Evolutionary conservation across 1,140 invertebrate genomes (phyloP), one percentile per base, ranked within the genome.

Genomic region (Tetraneura akinire): DNA sequence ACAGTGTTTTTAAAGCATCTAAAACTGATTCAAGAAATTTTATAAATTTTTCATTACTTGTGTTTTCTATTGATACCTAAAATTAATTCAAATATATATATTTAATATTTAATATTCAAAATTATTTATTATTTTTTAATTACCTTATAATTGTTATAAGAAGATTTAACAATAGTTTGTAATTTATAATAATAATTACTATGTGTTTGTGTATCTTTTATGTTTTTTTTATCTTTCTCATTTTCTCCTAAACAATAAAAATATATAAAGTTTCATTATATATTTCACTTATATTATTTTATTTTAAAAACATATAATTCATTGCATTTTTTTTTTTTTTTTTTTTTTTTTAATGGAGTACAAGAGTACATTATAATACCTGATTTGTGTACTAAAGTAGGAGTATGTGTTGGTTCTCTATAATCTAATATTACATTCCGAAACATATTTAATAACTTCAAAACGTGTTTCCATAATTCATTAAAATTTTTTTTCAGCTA

Each of bases 41-140:
- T 80, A 85, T 83, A 83, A 85, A 80, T 87, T 88, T 82, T 82
- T 71, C 0, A 83, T 42, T 80, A 9, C 87, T 74, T 80, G 87
- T 86, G 76, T 87, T 87, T n/a, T 88, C 89, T 0, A 88, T 87
- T 0, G 88, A 89, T 26, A 90, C 88, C 1, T 81, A 82, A 0
- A 81, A 55, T 32, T 37, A 6, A 2, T 37, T 32, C 16, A 64
- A n/a, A n/a, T 64, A 32, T n/a, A n/a, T n/a, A n/a, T 37, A 37
- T 4, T 37, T 14, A 37, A 32, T 37, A 26, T 68, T 1, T 8
- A 16, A 68, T 37, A 9, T 64, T n/a, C n/a, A n/a, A 29, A 26
- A 8, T 49, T 49, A 26, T 26, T 18, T 32, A 29, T 71, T 4
- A n/a, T 51, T 49, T 18, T 82, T 83, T 4, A 78, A 32, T 10